These are phyloP conservation scores for Paralvinella palmiformis DNA, from an alignment of 1,140 invertebrate species.

Conservation along the genomic window DNA sequence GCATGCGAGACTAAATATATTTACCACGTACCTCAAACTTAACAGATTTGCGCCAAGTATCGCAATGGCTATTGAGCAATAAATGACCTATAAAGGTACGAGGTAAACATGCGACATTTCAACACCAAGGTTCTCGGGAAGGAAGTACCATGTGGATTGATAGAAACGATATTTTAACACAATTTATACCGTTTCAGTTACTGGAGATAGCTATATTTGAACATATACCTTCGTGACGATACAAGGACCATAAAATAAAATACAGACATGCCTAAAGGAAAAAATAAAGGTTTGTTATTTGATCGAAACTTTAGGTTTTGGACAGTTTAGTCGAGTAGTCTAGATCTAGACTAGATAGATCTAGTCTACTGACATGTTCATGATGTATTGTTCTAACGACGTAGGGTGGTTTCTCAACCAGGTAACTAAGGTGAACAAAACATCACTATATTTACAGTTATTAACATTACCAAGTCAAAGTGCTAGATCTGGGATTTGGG, in stretches of 20 bases:
- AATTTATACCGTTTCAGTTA: conserved; percentile 14
- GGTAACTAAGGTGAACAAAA: too few species aligned
- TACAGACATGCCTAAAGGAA: conserved; percentile 10
- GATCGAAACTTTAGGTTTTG: not conserved
- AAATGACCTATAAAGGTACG: too few species aligned
- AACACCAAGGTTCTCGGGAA: too few species aligned
- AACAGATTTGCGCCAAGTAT: too few species aligned
- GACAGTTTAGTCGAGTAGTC: not conserved
- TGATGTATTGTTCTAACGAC: not conserved
- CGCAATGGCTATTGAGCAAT: too few species aligned
- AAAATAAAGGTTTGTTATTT: not conserved
- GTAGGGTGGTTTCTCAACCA: not conserved
- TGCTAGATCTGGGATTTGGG: too few species aligned
- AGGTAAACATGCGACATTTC: too few species aligned
- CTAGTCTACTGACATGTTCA: not conserved
- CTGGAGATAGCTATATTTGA: conserved; percentile 10
- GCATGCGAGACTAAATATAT: too few species aligned
- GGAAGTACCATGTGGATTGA: conserved; percentile 10
- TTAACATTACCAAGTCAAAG: too few species aligned
- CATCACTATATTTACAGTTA: too few species aligned
- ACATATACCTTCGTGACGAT: conserved; percentile 14
- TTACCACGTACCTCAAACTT: too few species aligned
- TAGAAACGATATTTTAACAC: conserved; percentile 7
- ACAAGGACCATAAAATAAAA: not conserved
- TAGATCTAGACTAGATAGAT: not conserved